A percentile compares a stretch with the other conserved stretches of the same genome.
phyloP scores from a whole-genome alignment of 2,113 vertebrate species.

The Bos javanicus region DNA sequence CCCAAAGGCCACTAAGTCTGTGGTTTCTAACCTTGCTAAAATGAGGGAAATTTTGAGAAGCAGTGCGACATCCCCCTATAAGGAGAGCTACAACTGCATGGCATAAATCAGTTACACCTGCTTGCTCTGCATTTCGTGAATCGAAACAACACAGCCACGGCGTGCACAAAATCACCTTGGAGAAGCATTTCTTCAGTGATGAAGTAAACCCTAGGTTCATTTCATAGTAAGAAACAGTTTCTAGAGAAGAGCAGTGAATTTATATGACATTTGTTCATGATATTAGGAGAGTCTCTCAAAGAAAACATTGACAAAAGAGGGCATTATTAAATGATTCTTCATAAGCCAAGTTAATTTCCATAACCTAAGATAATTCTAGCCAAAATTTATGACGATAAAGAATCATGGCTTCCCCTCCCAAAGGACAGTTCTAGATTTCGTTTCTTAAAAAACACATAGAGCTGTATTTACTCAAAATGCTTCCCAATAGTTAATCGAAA shows the following conservation, averaged over 20 bases:
- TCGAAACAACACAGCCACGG: not conserved
- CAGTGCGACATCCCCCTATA: not conserved
- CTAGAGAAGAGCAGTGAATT: fast-evolving
- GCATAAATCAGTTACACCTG: not conserved
- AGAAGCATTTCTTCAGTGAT: fast-evolving
- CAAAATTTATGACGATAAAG: not conserved
- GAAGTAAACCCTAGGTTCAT: not conserved
- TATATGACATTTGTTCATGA: not conserved
- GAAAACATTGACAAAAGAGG: not conserved
- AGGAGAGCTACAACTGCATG: not conserved
- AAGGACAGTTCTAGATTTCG: slow-evolving; percentile 19
- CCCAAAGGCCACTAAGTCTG: slow-evolving; percentile 13
- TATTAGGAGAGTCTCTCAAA: not conserved
- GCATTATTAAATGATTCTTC: not conserved
- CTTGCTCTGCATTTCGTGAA: slow-evolving; percentile 37
- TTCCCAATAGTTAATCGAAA: not conserved
- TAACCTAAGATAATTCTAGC: not conserved
- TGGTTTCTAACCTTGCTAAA: slow-evolving; percentile 12
- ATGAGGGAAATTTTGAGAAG: slow-evolving; percentile 33
- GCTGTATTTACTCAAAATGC: not conserved
- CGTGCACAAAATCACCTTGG: not conserved
- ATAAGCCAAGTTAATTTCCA: not conserved
- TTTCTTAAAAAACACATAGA: not conserved
- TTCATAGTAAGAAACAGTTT: not conserved
- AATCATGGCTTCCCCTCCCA: slow-evolving; percentile 26